Percentiles rank a stretch among this genome's conserved stretches.
phyloP scores from a whole-genome alignment of 1,140 invertebrate species.

The Heliothis subflexa region DNA sequence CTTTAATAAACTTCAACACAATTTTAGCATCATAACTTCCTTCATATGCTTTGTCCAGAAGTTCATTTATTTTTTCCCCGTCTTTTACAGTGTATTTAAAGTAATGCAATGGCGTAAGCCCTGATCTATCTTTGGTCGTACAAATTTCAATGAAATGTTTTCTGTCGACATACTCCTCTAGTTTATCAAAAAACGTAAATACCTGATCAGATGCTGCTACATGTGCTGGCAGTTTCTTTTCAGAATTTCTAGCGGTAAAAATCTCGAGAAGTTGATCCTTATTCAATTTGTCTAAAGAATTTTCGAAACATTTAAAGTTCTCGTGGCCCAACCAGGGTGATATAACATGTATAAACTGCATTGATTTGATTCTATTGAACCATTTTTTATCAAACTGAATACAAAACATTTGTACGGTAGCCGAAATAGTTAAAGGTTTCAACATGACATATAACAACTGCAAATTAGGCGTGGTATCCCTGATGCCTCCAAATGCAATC shows the following conservation, averaged over 20 bases:
- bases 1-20: constrained; percentile 3
- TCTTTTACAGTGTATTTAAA: not conserved
- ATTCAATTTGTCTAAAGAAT: not conserved
- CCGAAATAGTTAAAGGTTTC: not conserved
- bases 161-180: not conserved
- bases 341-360: constrained; percentile 1
- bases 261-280: not conserved
- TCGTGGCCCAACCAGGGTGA: not conserved
- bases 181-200: constrained; percentile 3
- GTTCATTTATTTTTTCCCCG: not conserved
- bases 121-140: not conserved
- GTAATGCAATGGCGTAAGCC: constrained; percentile 12
- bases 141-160: not conserved
- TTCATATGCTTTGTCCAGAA: constrained; percentile 1
- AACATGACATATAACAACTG: not conserved
- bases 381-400: constrained; percentile 12
- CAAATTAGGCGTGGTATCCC: not conserved
- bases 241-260: not conserved
- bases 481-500: not conserved
- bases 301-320: not conserved
- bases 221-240: constrained; percentile 1
- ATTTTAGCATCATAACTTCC: not conserved
- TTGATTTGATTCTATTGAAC: constrained; percentile 1
- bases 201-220: constrained; percentile 1
- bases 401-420: constrained; percentile 3